phyloP scores from a whole-genome alignment of 2,113 vertebrate genomes.

The Centropus unirufus region DNA sequence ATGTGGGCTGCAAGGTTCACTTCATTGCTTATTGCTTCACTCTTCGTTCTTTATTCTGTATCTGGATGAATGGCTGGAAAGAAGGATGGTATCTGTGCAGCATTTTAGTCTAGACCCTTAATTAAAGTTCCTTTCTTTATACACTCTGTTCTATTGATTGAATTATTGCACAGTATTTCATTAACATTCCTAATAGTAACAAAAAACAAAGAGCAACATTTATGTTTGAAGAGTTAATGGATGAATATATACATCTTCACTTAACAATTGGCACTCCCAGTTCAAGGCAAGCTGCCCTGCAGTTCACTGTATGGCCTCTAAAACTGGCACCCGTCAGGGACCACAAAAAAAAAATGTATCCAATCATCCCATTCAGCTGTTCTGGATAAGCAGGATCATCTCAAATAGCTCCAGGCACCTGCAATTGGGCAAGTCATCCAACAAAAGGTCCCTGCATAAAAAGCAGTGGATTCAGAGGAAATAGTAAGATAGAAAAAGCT shows the following conservation, averaged over 20 bases:
- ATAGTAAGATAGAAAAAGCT: neutral
- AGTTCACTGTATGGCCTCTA: neutral
- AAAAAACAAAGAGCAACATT: neutral
- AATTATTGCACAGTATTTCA: neutral
- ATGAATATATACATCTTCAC: neutral
- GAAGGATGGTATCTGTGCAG: neutral
- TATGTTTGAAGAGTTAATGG: neutral
- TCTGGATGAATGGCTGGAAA: neutral
- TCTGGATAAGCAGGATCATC: neutral
- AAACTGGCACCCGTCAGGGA: neutral
- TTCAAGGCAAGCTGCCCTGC: neutral
- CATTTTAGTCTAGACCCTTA: neutral
- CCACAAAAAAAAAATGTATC: neutral
- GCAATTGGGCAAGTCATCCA: neutral
- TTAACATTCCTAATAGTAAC: slow-evolving; percentile 4
- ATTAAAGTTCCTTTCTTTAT: slow-evolving; percentile 6
- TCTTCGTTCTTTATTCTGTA: neutral
- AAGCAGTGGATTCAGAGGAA: neutral
- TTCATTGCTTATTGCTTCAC: neutral
- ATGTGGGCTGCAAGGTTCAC: neutral
- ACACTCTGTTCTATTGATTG: slow-evolving; percentile 29
- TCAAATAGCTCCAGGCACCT: neutral
- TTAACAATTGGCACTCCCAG: neutral
- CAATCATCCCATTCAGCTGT: neutral
- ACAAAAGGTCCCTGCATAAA: neutral